Base-by-base conservation (phyloP, 2,797 vertebrate species). In the Helarctos malayanus region DNA sequence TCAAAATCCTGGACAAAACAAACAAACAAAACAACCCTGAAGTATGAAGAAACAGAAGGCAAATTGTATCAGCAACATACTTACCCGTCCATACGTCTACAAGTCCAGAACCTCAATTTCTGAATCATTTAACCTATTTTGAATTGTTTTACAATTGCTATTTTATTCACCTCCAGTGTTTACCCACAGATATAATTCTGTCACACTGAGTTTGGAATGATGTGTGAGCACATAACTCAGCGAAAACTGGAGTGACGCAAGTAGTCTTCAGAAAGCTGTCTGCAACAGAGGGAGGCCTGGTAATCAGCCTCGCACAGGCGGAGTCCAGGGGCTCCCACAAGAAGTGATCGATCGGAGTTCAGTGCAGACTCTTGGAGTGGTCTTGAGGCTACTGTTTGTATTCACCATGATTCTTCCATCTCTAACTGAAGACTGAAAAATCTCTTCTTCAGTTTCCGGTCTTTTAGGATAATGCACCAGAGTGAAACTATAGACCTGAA, bases 111-210 rank as follows among this genome's bases (percentile, higher is more conserved):
- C 14, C 8, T 80, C 56, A 1, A 5, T 89, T 95, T 93, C 68
- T 68, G 76, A 69, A 82, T 91, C 75, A 88, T 75, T 82, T 85
- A 85, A 76, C 10, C 65, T 91, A 79, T 57, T 92, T 95, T 63
- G 90, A 75, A 89, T 61, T 68, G 69, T 91, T 68, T 92, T 61
- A 90, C 32, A 49, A 57, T 92, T 81, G 87, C 71, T 49, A 52
- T 96, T 61, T 94, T 83, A n/a, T 49, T 63, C 9, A 56, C 41
- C 68, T 7, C 59, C 56, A 92, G 5, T 73, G 59, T 76, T 92
- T 90, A 73, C 11, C 73, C 59, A 94, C 59, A 80, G 49, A 61
- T 69, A 82, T 56, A 79, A 94, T 41, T 38, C 23, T 91, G 65
- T 85, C 59, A 1, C 41, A 14, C 56, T 91, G 68, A 92, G 61